These are phyloP conservation scores for Adelognathus sp. DNA, from an alignment of 2,888 invertebrate species.

Conservation along the genomic window DNA sequence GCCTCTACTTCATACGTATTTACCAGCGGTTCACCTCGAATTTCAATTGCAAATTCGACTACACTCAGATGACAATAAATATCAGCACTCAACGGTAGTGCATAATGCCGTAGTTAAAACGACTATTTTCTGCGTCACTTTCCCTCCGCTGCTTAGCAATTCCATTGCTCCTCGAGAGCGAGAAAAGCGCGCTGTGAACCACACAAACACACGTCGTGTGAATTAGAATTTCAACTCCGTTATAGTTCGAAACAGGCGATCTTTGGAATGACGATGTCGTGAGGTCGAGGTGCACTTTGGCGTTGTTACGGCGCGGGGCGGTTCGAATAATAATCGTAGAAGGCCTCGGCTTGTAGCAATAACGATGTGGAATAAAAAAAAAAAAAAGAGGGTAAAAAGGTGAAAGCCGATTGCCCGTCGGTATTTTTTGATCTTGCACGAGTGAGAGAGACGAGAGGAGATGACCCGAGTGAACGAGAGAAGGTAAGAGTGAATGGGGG, in stretches of 20 bases:
- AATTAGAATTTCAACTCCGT: constrained; percentile 41
- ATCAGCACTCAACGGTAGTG: constrained; percentile 58
- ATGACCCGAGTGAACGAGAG: constrained; percentile 30
- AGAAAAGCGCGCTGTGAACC: not conserved
- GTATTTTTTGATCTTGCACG: constrained; percentile 61
- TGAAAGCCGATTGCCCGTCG: constrained; percentile 58
- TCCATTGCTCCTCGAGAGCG: not conserved
- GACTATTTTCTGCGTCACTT: constrained; percentile 46
- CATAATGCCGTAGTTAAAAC: constrained; percentile 44
- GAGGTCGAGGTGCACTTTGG: constrained; percentile 44
- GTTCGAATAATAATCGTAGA: constrained; percentile 55
- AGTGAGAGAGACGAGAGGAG: constrained; percentile 15
- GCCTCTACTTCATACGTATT: constrained; percentile 49
- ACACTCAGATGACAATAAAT: constrained; percentile 62
- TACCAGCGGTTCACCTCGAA: constrained; percentile 56
- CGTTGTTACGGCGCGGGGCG: constrained; percentile 18
- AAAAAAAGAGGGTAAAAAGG: constrained; percentile 49
- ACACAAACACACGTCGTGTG: not conserved
- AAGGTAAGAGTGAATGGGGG: constrained; percentile 45
- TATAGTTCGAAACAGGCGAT: constrained; percentile 33
- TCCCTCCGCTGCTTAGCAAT: not conserved
- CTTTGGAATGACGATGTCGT: constrained; percentile 49
- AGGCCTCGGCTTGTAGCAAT: constrained; percentile 57
- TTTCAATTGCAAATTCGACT: constrained; percentile 65
- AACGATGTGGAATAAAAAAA: constrained; percentile 60